Evolutionary conservation across 1,140 invertebrate species (phyloP), one percentile per base, ranked within the genome.

Genomic region (Aricia agestis): DNA sequence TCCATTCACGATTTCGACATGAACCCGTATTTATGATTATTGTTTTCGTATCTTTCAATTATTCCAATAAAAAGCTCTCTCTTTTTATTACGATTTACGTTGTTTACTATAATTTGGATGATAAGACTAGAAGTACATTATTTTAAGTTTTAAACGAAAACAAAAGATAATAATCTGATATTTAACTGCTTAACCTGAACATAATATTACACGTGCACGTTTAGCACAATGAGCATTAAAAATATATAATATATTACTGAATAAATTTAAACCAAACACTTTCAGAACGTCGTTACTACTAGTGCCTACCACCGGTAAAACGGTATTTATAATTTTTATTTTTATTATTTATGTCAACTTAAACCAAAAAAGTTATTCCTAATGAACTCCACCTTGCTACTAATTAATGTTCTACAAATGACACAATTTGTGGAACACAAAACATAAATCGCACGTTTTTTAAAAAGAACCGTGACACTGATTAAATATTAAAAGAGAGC

Each of bases 401-500:
- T 59, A 63, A 19, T 19, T 19, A 19, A 19, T 63, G 59, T 25
- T 13, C 18, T 5, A 19, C 59, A 63, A 18, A 10, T 13, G 10
- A 11, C 17, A 63, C 18, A 18, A 19, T 18, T 19, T 18, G 17
- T 63, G 17, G 5, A 63, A 19, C 19, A 9, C 5, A 19, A 25
- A 63, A 63, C 18, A 63, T 63, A 19, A 19, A 18, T 25, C 17
- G 45, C 45, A 52, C 13, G 9, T 52, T 15, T 52, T 52, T 13
- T 52, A 52, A 52, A 52, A 52, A 52, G 45, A 52, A 15, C 1
- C 59, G 2, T 63, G 59, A 63, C 59, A 63, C 17, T 63, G 59
- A 63, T 63, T 63, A 19, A 63, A 63, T 63, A 63, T 19, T 19
- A 25, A 11, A 63, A 63, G 19, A 63, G 59, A 25, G 45, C 13